These are phyloP conservation scores for Perithous albicinctus DNA, from an alignment of 2,888 invertebrate genomes.

Conservation along the genomic window DNA sequence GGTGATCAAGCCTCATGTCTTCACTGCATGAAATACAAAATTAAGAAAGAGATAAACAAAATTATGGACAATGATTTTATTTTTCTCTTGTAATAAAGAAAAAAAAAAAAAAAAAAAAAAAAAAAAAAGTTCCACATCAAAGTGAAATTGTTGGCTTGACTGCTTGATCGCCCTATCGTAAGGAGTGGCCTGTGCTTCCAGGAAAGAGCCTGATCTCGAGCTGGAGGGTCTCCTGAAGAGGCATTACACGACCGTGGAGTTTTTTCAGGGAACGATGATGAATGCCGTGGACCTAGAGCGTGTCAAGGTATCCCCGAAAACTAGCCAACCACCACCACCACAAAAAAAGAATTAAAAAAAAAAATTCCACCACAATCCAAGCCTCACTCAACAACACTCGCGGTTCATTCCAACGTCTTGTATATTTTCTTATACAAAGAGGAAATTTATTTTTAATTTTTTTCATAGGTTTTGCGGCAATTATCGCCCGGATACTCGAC, in stretches of 20 bases:
- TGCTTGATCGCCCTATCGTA: slow-evolving; percentile 78
- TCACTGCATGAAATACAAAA: neutral
- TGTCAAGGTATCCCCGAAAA: slow-evolving; percentile 94
- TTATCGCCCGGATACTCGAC: slow-evolving; percentile 77
- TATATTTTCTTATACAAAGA: neutral
- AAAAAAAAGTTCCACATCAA: neutral
- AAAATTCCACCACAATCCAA: slow-evolving; percentile 59
- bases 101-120: neutral
- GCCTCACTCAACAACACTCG: slow-evolving; percentile 63
- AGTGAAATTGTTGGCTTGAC: slow-evolving; percentile 45
- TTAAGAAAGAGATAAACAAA: too few relatives aligned
- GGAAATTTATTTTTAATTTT: slow-evolving; percentile 62
- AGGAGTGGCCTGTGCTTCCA: slow-evolving; percentile 87
- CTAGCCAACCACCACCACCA: slow-evolving; percentile 69
- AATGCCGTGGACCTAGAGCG: slow-evolving; percentile 99
- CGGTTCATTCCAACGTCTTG: slow-evolving; percentile 43
- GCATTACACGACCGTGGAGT: slow-evolving; percentile 99
- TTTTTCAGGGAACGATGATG: slow-evolving; percentile 99
- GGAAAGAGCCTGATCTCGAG: slow-evolving; percentile 99
- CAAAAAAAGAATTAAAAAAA: slow-evolving; percentile 37
- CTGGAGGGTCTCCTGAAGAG: slow-evolving; percentile 99
- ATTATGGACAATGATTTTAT: neutral
- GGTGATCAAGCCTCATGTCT: slow-evolving; percentile 62
- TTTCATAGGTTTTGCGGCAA: slow-evolving; percentile 78
- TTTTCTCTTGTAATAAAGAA: neutral